These are phyloP conservation scores for Mallotus villosus DNA, from an alignment of 2,797 vertebrate genomes.

Conservation along the genomic window DNA sequence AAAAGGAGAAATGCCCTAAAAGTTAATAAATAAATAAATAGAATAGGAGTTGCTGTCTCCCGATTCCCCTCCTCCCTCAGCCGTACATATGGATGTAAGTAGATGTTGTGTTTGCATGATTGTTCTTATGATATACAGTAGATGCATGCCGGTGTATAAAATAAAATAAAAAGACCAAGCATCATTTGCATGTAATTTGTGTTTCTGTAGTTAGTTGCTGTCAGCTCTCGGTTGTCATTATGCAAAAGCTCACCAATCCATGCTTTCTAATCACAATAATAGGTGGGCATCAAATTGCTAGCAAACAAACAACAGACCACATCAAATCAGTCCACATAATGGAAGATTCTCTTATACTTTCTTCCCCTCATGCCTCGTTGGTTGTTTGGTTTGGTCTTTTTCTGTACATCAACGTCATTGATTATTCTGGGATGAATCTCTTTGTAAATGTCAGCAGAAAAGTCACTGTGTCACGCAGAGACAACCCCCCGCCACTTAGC, in stretches of 20 bases:
- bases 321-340: background rate
- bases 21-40: too few species aligned
- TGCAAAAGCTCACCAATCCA: background rate
- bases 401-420: background rate
- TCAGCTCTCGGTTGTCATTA: background rate
- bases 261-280: background rate
- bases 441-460: slow-evolving; percentile 12
- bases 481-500: background rate
- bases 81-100: too few species aligned
- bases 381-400: background rate
- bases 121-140: too few species aligned
- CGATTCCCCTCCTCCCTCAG: too few species aligned
- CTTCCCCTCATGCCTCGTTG: background rate
- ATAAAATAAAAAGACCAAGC: too few species aligned
- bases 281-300: background rate
- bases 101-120: too few species aligned
- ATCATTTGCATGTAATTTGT: background rate
- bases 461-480: slow-evolving; percentile 9
- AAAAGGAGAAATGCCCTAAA: too few species aligned
- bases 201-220: background rate
- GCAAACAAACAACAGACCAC: background rate
- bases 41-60: too few species aligned
- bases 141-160: too few species aligned
- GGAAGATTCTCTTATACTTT: too few species aligned
- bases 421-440: slow-evolving; percentile 23